A percentile compares a stretch with the other conserved stretches of the same genome.
Conservation (phyloP, 2,113 vertebrate species). For the Brachypodius melanocephalos region DNA sequence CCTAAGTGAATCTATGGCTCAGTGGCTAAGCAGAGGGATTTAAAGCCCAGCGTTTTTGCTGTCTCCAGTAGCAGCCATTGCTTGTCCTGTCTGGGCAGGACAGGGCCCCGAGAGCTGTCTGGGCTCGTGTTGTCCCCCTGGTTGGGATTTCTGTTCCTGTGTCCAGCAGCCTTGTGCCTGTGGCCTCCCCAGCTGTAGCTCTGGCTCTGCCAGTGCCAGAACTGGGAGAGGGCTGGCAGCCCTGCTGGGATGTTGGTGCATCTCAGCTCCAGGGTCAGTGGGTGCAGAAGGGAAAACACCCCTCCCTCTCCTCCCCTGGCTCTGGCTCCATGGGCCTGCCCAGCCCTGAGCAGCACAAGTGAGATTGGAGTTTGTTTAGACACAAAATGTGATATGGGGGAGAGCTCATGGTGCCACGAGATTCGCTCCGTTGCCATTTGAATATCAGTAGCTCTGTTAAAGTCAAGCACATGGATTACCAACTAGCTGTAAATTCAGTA, state of each 20-base stretch:
- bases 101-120: accelerated
- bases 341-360: background rate
- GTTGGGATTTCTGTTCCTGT: background rate
- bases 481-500: background rate
- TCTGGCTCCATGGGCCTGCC: no score
- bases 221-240: background rate
- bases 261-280: background rate
- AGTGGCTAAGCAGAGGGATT: background rate
- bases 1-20: background rate
- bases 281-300: background rate
- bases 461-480: background rate
- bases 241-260: background rate
- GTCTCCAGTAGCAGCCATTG: background rate
- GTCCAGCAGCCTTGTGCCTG: background rate
- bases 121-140: no score
- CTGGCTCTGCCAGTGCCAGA: background rate
- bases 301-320: background rate
- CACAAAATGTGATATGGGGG: accelerated
- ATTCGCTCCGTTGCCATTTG: accelerated
- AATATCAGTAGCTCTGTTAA: background rate
- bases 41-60: background rate
- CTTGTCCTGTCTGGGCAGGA: background rate
- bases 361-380: accelerated
- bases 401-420: background rate
- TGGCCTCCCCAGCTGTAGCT: background rate